Percentiles rank a stretch among this genome's conserved stretches.
Evolutionary conservation across 1,140 invertebrate species (phyloP).

Genomic region (Babylonia areolata): DNA sequence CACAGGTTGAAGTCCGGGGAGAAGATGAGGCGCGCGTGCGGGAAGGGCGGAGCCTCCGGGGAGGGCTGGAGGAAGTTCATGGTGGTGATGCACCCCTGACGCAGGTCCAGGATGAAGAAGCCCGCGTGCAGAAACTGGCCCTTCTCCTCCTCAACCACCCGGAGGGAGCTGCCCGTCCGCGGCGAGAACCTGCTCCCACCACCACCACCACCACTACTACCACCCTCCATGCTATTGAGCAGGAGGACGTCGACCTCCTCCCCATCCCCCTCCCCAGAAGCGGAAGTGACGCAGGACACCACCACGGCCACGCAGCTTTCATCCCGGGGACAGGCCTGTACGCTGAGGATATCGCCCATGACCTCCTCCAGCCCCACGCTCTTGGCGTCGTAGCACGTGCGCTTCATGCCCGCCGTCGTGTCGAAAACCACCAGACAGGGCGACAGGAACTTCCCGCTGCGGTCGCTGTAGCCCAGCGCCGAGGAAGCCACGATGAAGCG

Average conservation of each 20-base stretch:
- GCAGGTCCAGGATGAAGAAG: slow-evolving; percentile 65
- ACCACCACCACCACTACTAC: too few species aligned
- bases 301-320: slow-evolving; percentile 62
- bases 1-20: slow-evolving; percentile 63
- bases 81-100: slow-evolving; percentile 58
- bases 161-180: background rate
- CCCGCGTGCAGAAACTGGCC: slow-evolving; percentile 40
- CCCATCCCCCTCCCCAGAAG: too few species aligned
- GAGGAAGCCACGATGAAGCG: slow-evolving; percentile 67
- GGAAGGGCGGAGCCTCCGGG: slow-evolving; percentile 37
- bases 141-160: background rate
- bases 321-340: slow-evolving; percentile 57
- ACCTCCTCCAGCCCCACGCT: slow-evolving; percentile 60
- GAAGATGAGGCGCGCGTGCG: slow-evolving; percentile 57
- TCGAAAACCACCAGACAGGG: slow-evolving; percentile 66
- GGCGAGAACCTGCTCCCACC: background rate
- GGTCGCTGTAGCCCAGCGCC: slow-evolving; percentile 59
- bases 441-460: slow-evolving; percentile 49
- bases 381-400: slow-evolving; percentile 60
- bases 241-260: slow-evolving; percentile 38
- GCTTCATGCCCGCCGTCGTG: slow-evolving; percentile 56
- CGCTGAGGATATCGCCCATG: slow-evolving; percentile 60
- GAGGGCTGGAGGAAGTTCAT: slow-evolving; percentile 61
- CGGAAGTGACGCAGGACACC: slow-evolving; percentile 47
- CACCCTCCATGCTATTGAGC: slow-evolving; percentile 29